These are phyloP conservation scores for Pampus argenteus DNA, from an alignment of 2,797 vertebrate genomes.

Conservation along the genomic window DNA sequence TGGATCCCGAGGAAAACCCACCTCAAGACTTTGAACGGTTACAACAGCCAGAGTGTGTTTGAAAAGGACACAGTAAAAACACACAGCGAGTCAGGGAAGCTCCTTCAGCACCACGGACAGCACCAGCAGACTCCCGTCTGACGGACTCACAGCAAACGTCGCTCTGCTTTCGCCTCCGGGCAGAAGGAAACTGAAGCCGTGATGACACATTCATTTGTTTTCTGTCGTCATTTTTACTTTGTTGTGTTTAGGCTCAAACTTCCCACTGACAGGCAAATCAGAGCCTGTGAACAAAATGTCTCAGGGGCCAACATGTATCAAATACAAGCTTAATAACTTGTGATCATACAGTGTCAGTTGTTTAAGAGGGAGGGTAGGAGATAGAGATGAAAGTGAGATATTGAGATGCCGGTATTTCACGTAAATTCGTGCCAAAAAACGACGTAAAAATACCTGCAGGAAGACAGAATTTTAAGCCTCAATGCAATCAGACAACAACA, in stretches of 20 bases:
- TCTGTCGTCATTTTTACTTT: background rate
- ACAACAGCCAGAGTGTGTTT: background rate
- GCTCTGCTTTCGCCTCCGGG: background rate
- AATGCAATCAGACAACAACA: background rate
- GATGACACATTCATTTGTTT: slow-evolving; percentile 10
- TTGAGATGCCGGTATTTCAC: background rate
- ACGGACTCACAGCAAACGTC: slow-evolving; percentile 11
- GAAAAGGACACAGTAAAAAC: slow-evolving; percentile 8
- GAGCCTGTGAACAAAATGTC: background rate
- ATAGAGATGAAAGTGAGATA: background rate
- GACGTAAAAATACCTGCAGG: background rate
- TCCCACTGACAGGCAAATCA: background rate
- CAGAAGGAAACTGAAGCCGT: background rate
- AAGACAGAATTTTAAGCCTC: background rate
- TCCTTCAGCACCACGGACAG: slow-evolving; percentile 66
- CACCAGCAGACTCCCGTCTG: slow-evolving; percentile 13
- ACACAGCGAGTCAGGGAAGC: background rate
- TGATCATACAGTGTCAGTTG: too few species aligned
- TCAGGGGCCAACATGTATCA: background rate
- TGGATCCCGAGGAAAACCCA: slow-evolving; percentile 50
- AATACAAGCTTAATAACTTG: too few species aligned
- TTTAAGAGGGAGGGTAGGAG: background rate
- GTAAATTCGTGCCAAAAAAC: background rate
- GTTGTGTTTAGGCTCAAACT: background rate
- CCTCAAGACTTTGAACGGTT: slow-evolving; percentile 30